A percentile compares a stretch with the other conserved stretches of the same genome.
phyloP scores from a whole-genome alignment of 1,140 invertebrate genomes.

The Telenomus remus region DNA sequence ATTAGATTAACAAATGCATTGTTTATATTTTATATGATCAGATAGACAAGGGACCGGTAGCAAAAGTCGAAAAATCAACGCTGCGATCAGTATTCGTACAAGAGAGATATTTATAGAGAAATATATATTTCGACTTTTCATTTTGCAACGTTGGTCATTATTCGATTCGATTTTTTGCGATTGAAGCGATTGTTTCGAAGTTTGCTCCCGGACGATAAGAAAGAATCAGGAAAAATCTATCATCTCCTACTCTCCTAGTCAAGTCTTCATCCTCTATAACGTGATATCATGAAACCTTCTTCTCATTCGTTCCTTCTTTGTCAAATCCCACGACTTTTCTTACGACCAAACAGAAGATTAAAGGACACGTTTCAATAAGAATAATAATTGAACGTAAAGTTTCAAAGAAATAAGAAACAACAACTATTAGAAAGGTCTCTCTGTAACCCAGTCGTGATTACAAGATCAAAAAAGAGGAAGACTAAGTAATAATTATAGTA shows the following conservation, averaged over 20 bases:
- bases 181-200: constrained; percentile 57
- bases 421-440: constrained; percentile 47
- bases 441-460: constrained; percentile 38
- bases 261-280: constrained; percentile 45
- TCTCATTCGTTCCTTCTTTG: constrained; percentile 25
- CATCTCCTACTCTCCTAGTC: constrained; percentile 60
- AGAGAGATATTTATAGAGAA: constrained; percentile 49
- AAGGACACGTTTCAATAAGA: constrained; percentile 36
- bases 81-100: constrained; percentile 47
- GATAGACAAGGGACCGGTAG: constrained; percentile 57
- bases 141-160: constrained; percentile 30
- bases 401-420: constrained; percentile 37
- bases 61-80: constrained; percentile 63
- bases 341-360: constrained; percentile 51
- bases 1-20: constrained; percentile 75
- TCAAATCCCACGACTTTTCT: constrained; percentile 45
- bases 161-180: constrained; percentile 49
- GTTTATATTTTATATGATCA: constrained; percentile 73
- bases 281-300: constrained; percentile 30
- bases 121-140: constrained; percentile 48
- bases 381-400: constrained; percentile 23
- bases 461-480: constrained; percentile 29
- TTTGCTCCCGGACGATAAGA: constrained; percentile 64
- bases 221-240: constrained; percentile 51
- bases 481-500: constrained; percentile 48